phyloP scores from a whole-genome alignment of 1,140 invertebrate genomes.

The Argopecten irradians region DNA sequence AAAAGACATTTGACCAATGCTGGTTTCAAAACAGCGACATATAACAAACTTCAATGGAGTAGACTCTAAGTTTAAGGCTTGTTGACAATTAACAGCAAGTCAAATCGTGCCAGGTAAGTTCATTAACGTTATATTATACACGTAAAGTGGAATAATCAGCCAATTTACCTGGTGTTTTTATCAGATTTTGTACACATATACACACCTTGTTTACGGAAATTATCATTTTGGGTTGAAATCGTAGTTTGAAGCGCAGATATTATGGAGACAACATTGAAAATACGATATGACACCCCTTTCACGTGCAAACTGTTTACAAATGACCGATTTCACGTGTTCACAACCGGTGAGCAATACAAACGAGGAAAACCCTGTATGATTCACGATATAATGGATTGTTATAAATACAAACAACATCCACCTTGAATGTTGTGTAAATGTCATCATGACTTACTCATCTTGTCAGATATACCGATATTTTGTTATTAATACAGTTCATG shows the following conservation, averaged over 20 bases:
- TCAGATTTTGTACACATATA: neutral
- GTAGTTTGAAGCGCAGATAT: neutral
- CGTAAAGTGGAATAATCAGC: neutral
- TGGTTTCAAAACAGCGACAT: constrained; percentile 13
- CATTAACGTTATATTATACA: neutral
- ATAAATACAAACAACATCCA: too few species aligned
- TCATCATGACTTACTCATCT: too few species aligned
- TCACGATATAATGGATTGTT: too few species aligned
- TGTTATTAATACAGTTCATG: too few species aligned
- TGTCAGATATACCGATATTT: too few species aligned
- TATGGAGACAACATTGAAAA: neutral
- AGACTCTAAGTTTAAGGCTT: constrained; percentile 15
- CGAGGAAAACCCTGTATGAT: neutral
- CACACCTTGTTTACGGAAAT: neutral
- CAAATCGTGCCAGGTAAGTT: constrained; percentile 9
- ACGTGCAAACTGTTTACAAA: neutral
- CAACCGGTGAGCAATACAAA: neutral
- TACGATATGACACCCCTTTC: neutral
- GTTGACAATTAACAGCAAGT: constrained; percentile 17
- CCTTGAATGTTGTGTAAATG: too few species aligned
- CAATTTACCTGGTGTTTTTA: constrained; percentile 11
- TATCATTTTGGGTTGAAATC: constrained; percentile 7
- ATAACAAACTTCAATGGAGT: constrained; percentile 18
- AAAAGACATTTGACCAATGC: constrained; percentile 21
- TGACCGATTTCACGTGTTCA: neutral